Evolutionary conservation across 2,888 invertebrate genomes (phyloP), one percentile per base, ranked within the genome.

Genomic region (Sarcophaga caerulescens): DNA sequence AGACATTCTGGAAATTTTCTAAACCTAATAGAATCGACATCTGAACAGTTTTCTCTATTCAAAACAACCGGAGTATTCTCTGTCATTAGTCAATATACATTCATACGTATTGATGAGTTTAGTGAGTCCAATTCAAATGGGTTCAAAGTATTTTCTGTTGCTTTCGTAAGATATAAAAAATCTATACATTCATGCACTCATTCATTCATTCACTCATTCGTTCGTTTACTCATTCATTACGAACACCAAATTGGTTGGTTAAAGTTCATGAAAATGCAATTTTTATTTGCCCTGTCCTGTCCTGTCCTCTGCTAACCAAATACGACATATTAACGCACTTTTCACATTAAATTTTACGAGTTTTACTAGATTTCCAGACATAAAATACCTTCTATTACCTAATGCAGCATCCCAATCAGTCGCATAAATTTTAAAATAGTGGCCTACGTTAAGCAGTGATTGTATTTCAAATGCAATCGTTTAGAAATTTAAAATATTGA

Each of bases 221-320:
- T 59, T 71, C 59, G 59, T 12, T 19, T 44, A 60, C 59, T 73
- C 82, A 81, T 79, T 75, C 52, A 68, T 52, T 14, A 14, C 52
- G 14, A 82, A 80, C 59, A 69, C 74, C 78, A 83, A 83, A 80
- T 77, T 89, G 88, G 88, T 89, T 89, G 88, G 89, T 89, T 90
- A 89, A 81, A 90, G 92, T 92, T 91, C 91, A 92, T 92, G 91
- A 92, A 92, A 92, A 92, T 91, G 91, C 92, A 92, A 92, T 92
- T 91, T 92, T 91, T 92, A 90, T 91, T 92, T 89, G 75, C 35
- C 75, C 35, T 35, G 45, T 65, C 62, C 60, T 25, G n/a, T 73
- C 44, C 17, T 57, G 23, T 57, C 21, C 25, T 47, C 52, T 52
- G 66, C 68, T 60, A 45, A 66, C 59, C 74, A 62, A 71, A 81